Conservation (phyloP, 2,888 invertebrate genomes). For the Prosapia bicincta region DNA sequence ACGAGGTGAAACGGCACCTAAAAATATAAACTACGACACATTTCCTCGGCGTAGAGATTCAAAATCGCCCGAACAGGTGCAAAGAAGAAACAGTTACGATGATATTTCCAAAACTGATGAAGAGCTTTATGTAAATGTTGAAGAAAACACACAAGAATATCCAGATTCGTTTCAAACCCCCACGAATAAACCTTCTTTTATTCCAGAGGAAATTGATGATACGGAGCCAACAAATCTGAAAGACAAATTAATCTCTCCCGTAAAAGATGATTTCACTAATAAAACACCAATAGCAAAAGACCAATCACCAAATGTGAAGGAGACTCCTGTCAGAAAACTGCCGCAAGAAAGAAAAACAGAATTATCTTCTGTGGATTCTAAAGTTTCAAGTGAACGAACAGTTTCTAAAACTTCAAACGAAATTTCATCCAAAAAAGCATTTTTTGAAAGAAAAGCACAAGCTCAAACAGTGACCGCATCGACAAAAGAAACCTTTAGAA, state of each 20-base stretch:
- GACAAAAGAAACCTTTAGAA: conserved; percentile 13
- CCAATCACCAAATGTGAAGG: neutral
- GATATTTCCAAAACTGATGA: conserved; percentile 1
- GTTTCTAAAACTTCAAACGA: conserved; percentile 21
- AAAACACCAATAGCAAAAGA: conserved; percentile 19
- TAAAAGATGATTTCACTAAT: conserved; percentile 10
- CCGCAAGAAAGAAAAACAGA: conserved; percentile 3
- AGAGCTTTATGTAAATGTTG: neutral
- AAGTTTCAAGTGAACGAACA: conserved; percentile 5
- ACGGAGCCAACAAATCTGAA: neutral
- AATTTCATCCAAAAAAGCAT: conserved; percentile 36
- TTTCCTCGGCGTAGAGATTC: conserved; percentile 1
- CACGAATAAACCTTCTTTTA: neutral
- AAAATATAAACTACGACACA: conserved; percentile 27
- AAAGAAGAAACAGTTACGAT: neutral
- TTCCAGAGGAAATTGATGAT: neutral
- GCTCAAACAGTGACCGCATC: conserved; percentile 20
- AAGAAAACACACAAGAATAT: conserved; percentile 1
- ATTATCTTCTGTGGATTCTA: conserved; percentile 8
- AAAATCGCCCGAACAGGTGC: conserved; percentile 9
- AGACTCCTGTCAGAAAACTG: conserved; percentile 5
- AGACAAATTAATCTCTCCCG: conserved; percentile 21
- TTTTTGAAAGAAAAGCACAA: conserved; percentile 37
- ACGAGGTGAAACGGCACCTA: conserved; percentile 35
- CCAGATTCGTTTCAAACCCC: neutral